Evolutionary conservation across 2,888 invertebrate genomes (phyloP).

Genomic region (Oscheius sp.): DNA sequence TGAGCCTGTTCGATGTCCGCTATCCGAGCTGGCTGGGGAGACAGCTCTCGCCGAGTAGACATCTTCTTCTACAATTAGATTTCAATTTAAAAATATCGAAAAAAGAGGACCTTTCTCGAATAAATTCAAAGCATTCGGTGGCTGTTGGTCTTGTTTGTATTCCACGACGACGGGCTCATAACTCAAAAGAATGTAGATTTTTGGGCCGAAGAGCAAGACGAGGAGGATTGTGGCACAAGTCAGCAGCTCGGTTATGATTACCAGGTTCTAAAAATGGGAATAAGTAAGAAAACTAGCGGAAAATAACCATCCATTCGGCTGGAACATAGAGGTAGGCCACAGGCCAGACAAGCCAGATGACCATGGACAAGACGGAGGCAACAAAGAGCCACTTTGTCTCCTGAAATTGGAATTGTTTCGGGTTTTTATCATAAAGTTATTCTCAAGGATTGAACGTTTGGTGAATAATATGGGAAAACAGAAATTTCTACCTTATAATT

Average conservation of each 20-base stretch:
- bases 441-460: too few relatives aligned
- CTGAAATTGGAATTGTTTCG: conserved; percentile 29
- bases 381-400: conserved; percentile 72
- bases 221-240: conserved; percentile 67
- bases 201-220: conserved; percentile 72
- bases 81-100: conserved; percentile 6
- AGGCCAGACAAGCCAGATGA: conserved; percentile 65
- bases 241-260: conserved; percentile 65
- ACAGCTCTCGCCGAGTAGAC: conserved; percentile 56
- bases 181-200: conserved; percentile 72
- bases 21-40: conserved; percentile 57
- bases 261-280: conserved; percentile 44
- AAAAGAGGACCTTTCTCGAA: conserved; percentile 57
- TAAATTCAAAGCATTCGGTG: conserved; percentile 52
- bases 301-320: conserved; percentile 11
- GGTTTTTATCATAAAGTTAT: too few relatives aligned
- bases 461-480: neutral
- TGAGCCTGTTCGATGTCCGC: conserved; percentile 41
- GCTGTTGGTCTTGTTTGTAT: conserved; percentile 55
- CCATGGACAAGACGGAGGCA: conserved; percentile 61
- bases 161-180: conserved; percentile 73
- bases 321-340: conserved; percentile 54
- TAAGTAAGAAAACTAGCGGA: neutral
- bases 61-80: conserved; percentile 50
- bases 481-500: conserved; percentile 65